Evolutionary conservation across 2,888 invertebrate species (phyloP).

Genomic region (Cataglyphis altisquamis): DNA sequence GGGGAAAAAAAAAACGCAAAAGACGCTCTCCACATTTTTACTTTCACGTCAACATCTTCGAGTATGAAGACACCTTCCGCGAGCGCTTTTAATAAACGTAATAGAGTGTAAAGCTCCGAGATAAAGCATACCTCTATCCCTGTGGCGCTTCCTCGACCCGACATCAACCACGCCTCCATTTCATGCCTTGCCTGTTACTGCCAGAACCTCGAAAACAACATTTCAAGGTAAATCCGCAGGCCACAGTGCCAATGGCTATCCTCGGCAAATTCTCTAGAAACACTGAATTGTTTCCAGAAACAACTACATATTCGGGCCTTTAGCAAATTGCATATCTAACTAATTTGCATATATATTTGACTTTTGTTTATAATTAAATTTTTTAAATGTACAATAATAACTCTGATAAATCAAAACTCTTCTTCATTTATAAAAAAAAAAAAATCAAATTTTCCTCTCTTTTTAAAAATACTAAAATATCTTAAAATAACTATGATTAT

Average conservation of each 20-base stretch:
- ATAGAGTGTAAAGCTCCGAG: slow-evolving; percentile 77
- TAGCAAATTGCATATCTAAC: slow-evolving; percentile 39
- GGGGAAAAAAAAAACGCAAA: slow-evolving; percentile 23
- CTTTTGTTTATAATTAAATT: background rate
- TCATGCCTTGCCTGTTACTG: slow-evolving; percentile 57
- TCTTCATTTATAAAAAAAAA: background rate
- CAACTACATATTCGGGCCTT: slow-evolving; percentile 37
- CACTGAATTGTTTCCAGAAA: slow-evolving; percentile 53
- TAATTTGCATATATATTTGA: background rate
- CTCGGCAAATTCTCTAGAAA: slow-evolving; percentile 29
- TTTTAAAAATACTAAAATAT: too few relatives aligned
- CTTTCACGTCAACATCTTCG: slow-evolving; percentile 54
- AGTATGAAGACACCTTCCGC: slow-evolving; percentile 58
- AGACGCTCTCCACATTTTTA: slow-evolving; percentile 67
- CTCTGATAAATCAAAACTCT: background rate
- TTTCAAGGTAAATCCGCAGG: slow-evolving; percentile 31
- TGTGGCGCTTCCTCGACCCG: slow-evolving; percentile 63
- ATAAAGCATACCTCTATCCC: slow-evolving; percentile 74
- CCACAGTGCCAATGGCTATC: slow-evolving; percentile 41
- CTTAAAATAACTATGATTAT: background rate
- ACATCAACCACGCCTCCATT: slow-evolving; percentile 63
- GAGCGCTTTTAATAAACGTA: slow-evolving; percentile 75
- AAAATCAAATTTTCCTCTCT: background rate
- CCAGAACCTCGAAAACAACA: slow-evolving; percentile 56
- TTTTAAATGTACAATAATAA: background rate